Evolutionary conservation across 2,113 vertebrate genomes (phyloP).

Genomic region (Elgaria multicarinata): DNA sequence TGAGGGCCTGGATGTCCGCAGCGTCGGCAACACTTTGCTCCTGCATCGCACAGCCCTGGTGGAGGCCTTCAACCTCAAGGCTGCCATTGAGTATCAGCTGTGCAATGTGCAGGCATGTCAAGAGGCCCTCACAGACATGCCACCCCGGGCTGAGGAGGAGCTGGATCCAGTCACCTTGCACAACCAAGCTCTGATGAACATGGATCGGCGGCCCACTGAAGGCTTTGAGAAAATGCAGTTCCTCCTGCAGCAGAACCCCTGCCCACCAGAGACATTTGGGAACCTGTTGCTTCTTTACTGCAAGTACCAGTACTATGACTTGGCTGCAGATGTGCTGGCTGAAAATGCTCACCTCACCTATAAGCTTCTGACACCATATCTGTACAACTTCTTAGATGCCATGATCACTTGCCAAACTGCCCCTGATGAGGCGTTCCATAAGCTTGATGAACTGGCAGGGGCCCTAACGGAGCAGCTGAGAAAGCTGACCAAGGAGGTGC

Average conservation of each 20-base stretch:
- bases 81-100: constrained; percentile 93
- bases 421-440: constrained; percentile 94
- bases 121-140: constrained; percentile 94
- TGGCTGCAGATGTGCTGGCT: constrained; percentile 95
- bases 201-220: constrained; percentile 90
- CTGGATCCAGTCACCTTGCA: constrained; percentile 94
- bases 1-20: constrained; percentile 91
- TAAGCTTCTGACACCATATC: constrained; percentile 91
- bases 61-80: constrained; percentile 97
- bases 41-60: constrained; percentile 93
- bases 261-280: constrained; percentile 92
- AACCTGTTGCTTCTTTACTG: constrained; percentile 95
- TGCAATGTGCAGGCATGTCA: constrained; percentile 86
- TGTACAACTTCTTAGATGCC: constrained; percentile 94
- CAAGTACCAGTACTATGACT: constrained; percentile 89
- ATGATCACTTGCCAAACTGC: constrained; percentile 93
- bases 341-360: constrained; percentile 96
- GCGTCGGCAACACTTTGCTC: constrained; percentile 93
- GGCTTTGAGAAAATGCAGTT: constrained; percentile 96
- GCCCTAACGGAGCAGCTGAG: constrained; percentile 88
- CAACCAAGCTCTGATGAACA: constrained; percentile 95
- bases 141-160: constrained; percentile 91
- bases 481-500: constrained; percentile 88
- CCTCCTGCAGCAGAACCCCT: constrained; percentile 92
- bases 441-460: constrained; percentile 89